These are phyloP conservation scores for Meganola albula DNA, from an alignment of 2,888 invertebrate species.

Conservation along the genomic window DNA sequence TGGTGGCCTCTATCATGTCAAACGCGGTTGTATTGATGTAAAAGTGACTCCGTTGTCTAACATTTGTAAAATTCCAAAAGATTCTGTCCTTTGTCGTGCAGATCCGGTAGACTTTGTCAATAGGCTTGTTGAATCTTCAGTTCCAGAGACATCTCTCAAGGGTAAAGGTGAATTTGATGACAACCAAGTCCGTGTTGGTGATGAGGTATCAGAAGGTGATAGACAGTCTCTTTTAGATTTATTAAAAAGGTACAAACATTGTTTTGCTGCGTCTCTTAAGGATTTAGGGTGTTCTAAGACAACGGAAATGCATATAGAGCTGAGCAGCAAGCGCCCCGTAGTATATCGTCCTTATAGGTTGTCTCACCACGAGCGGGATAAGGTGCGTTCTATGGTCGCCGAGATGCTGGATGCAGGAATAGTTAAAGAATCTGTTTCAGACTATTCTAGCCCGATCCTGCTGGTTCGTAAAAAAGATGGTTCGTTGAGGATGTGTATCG, in stretches of 20 bases:
- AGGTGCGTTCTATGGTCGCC: background rate
- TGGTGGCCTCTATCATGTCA: background rate
- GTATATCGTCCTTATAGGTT: conserved; percentile 1
- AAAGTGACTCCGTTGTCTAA: background rate
- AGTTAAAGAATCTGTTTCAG: no score
- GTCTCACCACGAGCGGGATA: background rate
- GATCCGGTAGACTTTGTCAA: background rate
- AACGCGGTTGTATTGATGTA: background rate
- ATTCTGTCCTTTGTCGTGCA: background rate
- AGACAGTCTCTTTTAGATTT: background rate
- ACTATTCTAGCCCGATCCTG: no score
- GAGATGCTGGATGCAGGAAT: no score
- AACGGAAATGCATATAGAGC: background rate
- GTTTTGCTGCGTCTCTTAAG: background rate
- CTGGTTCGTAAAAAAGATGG: no score
- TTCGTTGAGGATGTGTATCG: no score
- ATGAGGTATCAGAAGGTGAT: background rate
- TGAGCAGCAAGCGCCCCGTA: background rate
- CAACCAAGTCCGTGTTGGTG: no score
- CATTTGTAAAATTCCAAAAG: background rate
- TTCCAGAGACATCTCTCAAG: background rate
- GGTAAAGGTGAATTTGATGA: background rate
- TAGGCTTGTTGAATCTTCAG: background rate
- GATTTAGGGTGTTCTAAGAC: background rate
- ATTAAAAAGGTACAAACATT: background rate